phyloP scores from a whole-genome alignment of 2,888 invertebrate species.

The Agrotis clavis region DNA sequence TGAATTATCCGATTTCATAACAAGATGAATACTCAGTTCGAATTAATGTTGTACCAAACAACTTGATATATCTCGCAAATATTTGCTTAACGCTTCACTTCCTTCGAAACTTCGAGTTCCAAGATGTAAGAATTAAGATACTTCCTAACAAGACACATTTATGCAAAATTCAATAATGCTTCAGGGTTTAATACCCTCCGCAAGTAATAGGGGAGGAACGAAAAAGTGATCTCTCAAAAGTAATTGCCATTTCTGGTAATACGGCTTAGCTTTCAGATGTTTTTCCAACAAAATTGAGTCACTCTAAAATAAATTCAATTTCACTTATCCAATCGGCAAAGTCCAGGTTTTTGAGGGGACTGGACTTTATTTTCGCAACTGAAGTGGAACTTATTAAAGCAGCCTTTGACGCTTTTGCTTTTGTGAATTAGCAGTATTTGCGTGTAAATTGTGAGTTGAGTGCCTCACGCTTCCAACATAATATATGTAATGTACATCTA shows the following conservation, averaged over 20 bases:
- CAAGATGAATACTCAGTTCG: conserved; percentile 62
- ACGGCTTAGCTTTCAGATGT: conserved; percentile 54
- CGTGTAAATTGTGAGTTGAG: background rate
- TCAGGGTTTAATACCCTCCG: conserved; percentile 16
- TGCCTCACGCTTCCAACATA: background rate
- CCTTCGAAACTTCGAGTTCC: conserved; percentile 23
- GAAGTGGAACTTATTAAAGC: conserved; percentile 13
- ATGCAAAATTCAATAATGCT: conserved; percentile 44
- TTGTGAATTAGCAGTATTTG: background rate
- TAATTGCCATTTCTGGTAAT: conserved; percentile 61
- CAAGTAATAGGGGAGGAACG: conserved; percentile 37
- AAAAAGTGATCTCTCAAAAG: conserved; percentile 53
- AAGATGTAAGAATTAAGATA: conserved; percentile 25
- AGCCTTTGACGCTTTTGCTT: background rate
- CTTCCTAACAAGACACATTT: conserved; percentile 29
- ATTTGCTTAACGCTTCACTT: conserved; percentile 46
- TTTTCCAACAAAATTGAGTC: conserved; percentile 56
- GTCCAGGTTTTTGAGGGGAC: conserved; percentile 10
- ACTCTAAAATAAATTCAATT: conserved; percentile 56
- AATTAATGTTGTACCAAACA: conserved; percentile 58
- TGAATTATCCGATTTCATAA: conserved; percentile 65
- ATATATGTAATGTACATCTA: background rate
- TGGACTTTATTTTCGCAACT: conserved; percentile 15
- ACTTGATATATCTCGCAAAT: conserved; percentile 43
- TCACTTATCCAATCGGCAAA: conserved; percentile 54